These are phyloP conservation scores for Psilopsiagon aymara DNA, from an alignment of 2,113 vertebrate genomes.

Conservation along the genomic window DNA sequence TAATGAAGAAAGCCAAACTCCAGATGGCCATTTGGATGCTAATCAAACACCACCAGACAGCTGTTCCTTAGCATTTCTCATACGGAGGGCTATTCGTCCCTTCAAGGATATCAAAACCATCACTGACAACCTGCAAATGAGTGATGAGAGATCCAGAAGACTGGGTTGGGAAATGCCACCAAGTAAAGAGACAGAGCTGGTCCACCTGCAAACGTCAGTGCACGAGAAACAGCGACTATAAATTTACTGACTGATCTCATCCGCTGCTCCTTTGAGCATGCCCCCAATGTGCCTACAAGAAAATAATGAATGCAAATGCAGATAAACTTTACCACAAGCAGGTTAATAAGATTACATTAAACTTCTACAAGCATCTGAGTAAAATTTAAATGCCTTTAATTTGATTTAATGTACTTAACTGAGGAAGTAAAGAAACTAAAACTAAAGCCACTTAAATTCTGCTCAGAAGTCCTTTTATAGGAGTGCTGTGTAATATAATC, in stretches of 20 bases:
- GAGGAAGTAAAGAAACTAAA: background rate
- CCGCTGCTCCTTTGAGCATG: background rate
- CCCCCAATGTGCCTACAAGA: background rate
- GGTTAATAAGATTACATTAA: background rate
- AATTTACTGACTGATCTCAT: background rate
- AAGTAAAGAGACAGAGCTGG: background rate
- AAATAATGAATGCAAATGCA: background rate
- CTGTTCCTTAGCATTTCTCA: background rate
- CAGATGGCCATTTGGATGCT: background rate
- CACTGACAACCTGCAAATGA: background rate
- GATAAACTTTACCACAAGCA: background rate
- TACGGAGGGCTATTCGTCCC: background rate
- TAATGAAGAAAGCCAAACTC: background rate
- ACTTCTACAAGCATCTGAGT: background rate
- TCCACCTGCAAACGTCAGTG: background rate
- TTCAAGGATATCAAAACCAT: background rate
- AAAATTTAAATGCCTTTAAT: slow-evolving; percentile 5
- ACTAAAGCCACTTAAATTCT: slow-evolving; percentile 36
- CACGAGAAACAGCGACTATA: background rate
- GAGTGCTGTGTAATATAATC: background rate
- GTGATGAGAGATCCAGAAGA: background rate
- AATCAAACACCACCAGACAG: background rate
- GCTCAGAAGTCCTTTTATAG: background rate
- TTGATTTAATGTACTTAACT: slow-evolving; percentile 21
- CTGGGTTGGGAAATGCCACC: background rate